phyloP scores from a whole-genome alignment of 2,113 vertebrate species.

The Aphyosemion australe region DNA sequence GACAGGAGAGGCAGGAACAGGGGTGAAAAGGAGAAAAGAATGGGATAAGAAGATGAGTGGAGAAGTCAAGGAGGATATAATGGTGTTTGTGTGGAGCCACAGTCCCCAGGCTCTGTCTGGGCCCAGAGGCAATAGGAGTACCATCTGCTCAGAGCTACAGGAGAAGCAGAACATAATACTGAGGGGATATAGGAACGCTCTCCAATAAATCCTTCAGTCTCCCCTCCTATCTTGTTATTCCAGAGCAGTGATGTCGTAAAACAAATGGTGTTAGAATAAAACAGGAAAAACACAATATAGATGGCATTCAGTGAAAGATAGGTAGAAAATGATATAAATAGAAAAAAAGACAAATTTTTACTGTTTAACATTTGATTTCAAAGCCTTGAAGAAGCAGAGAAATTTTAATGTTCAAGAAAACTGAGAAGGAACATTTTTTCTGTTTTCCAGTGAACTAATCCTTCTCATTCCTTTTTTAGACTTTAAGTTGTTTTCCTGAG shows the following conservation, averaged over 20 bases:
- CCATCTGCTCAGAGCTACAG: slow-evolving; percentile 38
- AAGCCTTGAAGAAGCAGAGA: no score
- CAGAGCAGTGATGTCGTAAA: slow-evolving; percentile 6
- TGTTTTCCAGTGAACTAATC: no score
- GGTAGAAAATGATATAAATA: no score
- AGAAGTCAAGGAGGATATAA: slow-evolving; percentile 42
- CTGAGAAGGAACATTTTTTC: no score
- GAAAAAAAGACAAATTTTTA: no score
- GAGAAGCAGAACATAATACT: slow-evolving; percentile 4
- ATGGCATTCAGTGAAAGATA: neutral
- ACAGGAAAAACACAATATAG: neutral
- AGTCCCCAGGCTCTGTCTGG: slow-evolving; percentile 55
- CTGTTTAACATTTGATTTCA: no score
- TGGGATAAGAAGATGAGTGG: slow-evolving; percentile 30
- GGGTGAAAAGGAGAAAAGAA: slow-evolving; percentile 7
- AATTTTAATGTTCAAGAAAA: no score
- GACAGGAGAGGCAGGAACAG: neutral
- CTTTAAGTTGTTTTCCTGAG: no score
- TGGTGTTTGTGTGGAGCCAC: slow-evolving; percentile 44
- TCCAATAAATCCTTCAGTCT: slow-evolving; percentile 26
- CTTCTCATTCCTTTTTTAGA: no score
- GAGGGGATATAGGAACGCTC: slow-evolving; percentile 17
- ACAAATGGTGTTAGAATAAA: neutral
- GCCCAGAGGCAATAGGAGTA: slow-evolving; percentile 49
- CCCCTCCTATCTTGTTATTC: slow-evolving; percentile 1